Percentiles rank a stretch among this genome's conserved stretches.
phyloP scores from a whole-genome alignment of 2,113 vertebrate genomes.

The Cyanocitta stelleri region DNA sequence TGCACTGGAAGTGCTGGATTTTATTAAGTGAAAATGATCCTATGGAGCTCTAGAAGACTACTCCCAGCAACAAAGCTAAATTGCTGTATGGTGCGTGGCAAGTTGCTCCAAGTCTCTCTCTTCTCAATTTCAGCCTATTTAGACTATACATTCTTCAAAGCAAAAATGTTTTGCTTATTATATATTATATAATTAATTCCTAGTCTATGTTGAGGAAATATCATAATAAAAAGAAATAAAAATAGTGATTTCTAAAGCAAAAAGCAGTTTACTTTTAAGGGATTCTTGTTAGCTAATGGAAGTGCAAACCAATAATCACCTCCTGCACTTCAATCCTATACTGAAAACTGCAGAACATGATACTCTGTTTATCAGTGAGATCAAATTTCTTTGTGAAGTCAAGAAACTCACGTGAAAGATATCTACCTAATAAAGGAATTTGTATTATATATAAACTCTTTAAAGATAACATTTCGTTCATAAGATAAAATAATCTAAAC shows the following conservation, averaged over 20 bases:
- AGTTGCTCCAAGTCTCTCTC: background rate
- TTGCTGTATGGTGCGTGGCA: background rate
- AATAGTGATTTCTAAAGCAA: background rate
- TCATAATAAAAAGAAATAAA: background rate
- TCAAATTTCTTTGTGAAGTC: background rate
- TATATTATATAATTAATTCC: background rate
- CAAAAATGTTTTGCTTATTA: background rate
- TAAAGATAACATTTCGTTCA: background rate
- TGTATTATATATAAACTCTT: background rate
- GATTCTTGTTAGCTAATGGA: background rate
- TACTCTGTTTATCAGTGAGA: background rate
- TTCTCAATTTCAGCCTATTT: background rate
- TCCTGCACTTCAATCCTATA: background rate
- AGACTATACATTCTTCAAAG: background rate
- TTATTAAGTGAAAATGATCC: conserved; percentile 24
- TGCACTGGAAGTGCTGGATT: background rate
- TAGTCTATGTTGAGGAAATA: background rate
- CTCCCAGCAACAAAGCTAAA: background rate
- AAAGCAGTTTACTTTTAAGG: background rate
- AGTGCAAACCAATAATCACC: background rate
- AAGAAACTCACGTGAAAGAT: background rate
- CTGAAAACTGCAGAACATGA: background rate
- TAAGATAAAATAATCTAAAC: background rate
- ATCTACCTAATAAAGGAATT: background rate
- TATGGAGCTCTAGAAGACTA: background rate